Percentiles rank a stretch among this genome's conserved stretches.
phyloP scores from a whole-genome alignment of 2,797 vertebrate genomes.

The Micromesistius poutassou region DNA sequence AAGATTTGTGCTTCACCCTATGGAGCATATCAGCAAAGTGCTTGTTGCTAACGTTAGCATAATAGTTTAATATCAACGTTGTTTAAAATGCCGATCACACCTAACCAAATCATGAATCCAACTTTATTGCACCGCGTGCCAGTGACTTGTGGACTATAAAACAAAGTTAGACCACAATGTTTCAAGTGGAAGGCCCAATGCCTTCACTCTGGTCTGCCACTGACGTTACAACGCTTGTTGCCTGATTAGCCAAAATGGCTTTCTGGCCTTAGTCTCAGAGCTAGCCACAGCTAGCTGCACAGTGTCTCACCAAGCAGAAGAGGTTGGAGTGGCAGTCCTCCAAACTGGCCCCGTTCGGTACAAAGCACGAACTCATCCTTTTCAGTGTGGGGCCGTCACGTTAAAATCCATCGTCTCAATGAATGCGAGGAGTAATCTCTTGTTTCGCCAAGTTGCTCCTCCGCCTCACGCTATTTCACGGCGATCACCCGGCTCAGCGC shows the following conservation, averaged over 20 bases:
- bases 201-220: conserved; percentile 65
- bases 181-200: conserved; percentile 65
- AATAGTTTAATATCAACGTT: conserved; percentile 16
- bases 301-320: conserved; percentile 96
- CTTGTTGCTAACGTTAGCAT: conserved; percentile 22
- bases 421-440: conserved; percentile 70
- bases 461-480: conserved; percentile 39
- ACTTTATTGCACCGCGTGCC: background rate
- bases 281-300: conserved; percentile 45
- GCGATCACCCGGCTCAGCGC: conserved; percentile 26
- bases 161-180: conserved; percentile 55
- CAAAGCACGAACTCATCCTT: conserved; percentile 99
- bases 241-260: conserved; percentile 74
- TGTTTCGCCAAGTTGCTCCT: conserved; percentile 35
- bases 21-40: conserved; percentile 33
- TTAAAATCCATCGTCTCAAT: conserved; percentile 86
- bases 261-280: conserved; percentile 63
- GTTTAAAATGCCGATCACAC: conserved; percentile 12
- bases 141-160: conserved; percentile 10
- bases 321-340: conserved; percentile 99
- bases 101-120: background rate
- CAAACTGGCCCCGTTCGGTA: conserved; percentile 99
- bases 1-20: background rate
- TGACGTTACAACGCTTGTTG: conserved; percentile 74
- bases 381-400: conserved; percentile 80